A percentile compares a stretch with the other conserved stretches of the same genome.
Evolutionary conservation across 2,888 invertebrate genomes (phyloP).

Genomic region (Piscicola geometra): DNA sequence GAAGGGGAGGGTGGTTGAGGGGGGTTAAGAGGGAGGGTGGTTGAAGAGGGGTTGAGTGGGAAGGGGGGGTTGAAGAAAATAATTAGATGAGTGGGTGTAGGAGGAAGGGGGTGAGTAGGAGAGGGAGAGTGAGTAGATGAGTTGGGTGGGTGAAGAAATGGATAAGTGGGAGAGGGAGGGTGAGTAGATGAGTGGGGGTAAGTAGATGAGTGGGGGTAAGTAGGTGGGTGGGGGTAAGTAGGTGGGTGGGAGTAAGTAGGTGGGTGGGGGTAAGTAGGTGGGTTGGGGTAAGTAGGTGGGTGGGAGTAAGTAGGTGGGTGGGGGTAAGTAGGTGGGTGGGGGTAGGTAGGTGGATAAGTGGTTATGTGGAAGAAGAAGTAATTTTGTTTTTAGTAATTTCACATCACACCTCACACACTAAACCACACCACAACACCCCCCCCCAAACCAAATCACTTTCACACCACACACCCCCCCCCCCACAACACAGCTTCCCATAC

Average conservation of each 20-base stretch:
- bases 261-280: background rate
- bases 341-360: background rate
- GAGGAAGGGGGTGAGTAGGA: background rate
- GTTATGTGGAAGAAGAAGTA: background rate
- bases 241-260: too few relatives aligned
- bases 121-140: background rate
- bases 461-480: background rate
- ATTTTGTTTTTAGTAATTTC: background rate
- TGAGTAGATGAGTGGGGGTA: too few relatives aligned
- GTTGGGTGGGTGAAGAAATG: too few relatives aligned
- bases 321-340: too few relatives aligned
- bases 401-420: background rate
- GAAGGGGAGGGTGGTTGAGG: background rate
- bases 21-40: background rate
- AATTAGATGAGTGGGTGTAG: background rate
- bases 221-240: background rate
- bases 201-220: too few relatives aligned
- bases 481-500: slow-evolving; percentile 74
- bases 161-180: too few relatives aligned
- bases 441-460: background rate
- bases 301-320: slow-evolving; percentile 63
- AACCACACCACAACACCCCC: background rate
- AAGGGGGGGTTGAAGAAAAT: background rate
- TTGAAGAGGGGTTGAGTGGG: too few relatives aligned
- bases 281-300: background rate